Evolutionary conservation across 2,113 vertebrate genomes (phyloP), one percentile per base, ranked within the genome.

Genomic region (Cairina moschata): DNA sequence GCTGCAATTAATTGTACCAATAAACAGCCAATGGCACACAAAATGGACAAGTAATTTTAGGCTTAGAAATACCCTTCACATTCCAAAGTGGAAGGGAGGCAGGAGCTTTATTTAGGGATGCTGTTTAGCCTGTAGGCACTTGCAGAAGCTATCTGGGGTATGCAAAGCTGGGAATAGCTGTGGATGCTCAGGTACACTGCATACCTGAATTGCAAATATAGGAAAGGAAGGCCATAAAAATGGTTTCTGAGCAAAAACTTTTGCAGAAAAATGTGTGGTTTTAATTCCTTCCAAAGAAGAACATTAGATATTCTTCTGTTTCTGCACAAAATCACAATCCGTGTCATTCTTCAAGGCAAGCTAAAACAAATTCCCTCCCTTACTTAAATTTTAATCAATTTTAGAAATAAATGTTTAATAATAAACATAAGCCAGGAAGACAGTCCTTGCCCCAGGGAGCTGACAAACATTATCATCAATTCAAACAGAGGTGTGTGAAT

Each of bases 401-500:
- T 84, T 34, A 3, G 84, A 91, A 91, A 86, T 29, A 82, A 72
- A 75, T 82, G 13, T 42, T 89, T 87, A 82, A 79, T 72, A 79
- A 72, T 21, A 40, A 92, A 87, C 58, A 63, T 59, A 75, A 91
- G 72, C 14, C 29, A 89, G 56, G 59, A 75, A 88, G 91, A 25
- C 73, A 91, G 60, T 17, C 52, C 46, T 71, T 72, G 66, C 38
- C 84, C 34, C 6, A 1, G 56, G 73, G 74, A 84, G 46, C 34
- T 38, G 81, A 14, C 25, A 59, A 50, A 16, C 46, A 58, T 67
- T 44, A 42, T 36, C 10, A 1, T 31, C 36, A 15, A 11, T 23
- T 9, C 0, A 1, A 91, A 31, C 0, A 0, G 50, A 31, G 12
- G 8, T 2, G 3, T 40, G 76, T 5, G 7, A 79, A 16, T 1